Conservation (phyloP, 2,113 vertebrate genomes). For the Coryphaenoides rupestris region DNA sequence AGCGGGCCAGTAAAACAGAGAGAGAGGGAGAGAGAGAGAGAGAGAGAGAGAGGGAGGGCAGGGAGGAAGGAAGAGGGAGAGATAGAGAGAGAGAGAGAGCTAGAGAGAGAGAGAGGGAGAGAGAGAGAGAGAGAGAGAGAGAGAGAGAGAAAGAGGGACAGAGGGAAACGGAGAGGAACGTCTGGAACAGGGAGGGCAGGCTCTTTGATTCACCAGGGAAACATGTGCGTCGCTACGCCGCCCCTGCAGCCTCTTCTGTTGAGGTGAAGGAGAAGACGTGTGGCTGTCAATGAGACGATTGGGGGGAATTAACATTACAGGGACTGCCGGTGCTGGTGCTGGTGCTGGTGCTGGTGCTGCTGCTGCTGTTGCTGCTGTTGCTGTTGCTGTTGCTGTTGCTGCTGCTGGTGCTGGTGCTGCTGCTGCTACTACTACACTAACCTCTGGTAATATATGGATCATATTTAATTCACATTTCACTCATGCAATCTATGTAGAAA, state of each 20-base stretch:
- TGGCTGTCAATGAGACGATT: constrained; percentile 58
- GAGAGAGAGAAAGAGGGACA: constrained; percentile 45
- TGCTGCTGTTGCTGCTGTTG: constrained; percentile 64
- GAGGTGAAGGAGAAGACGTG: constrained; percentile 40
- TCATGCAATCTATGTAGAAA: too few species aligned
- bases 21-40: constrained; percentile 5
- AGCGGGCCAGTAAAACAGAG: constrained; percentile 58
- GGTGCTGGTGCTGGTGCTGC: constrained; percentile 68
- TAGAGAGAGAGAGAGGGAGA: too few species aligned
- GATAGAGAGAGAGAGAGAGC: too few species aligned
- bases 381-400: constrained; percentile 63
- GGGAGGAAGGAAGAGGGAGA: too few species aligned
- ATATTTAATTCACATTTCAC: too few species aligned
- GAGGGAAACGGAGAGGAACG: constrained; percentile 33
- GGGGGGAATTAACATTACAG: constrained; percentile 48
- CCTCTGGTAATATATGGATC: constrained; percentile 13
- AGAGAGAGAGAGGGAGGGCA: too few species aligned
- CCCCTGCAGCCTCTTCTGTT: constrained; percentile 43
- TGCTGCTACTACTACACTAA: constrained; percentile 57
- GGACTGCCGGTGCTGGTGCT: constrained; percentile 43
- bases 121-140: too few species aligned
- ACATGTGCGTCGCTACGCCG: constrained; percentile 66
- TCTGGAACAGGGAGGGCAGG: constrained; percentile 66
- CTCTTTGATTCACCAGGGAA: constrained; percentile 66
- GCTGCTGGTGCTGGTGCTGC: constrained; percentile 41